Base-by-base conservation (phyloP, 35 echinoderm and acorn worm genomes). In the Apostichopus japonicus region DNA sequence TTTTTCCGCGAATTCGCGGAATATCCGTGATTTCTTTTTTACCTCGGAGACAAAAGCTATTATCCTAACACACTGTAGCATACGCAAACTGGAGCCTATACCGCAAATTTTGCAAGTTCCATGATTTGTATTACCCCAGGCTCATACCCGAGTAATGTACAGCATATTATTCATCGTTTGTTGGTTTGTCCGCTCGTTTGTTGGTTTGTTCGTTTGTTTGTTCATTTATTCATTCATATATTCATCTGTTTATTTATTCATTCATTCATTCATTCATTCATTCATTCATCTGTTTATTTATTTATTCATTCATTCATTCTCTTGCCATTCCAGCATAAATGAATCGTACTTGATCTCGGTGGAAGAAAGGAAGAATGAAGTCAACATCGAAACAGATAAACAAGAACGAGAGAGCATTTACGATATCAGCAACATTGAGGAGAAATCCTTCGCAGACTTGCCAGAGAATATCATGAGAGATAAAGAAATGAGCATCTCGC, bases 281-380 rank as follows among this genome's bases (percentile, higher is more conserved):
- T 6, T 11, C 0, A 44, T 44, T 44, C 33, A 44, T 44, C 14
- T 80, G 13, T 80, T 52, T 80, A 77, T 23, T 77, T 77, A 77
- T 4, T 44, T 3, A 44, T 44, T 44, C 33, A 44, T 44, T 44
- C 33, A 14, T 6, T 11, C 0, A 52, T 53, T 1, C 9, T 80
- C 2, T 80, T 80, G 71, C 19, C 33, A 1, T 9, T 89, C 0
- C 63, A 89, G 86, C 86, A 89, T 89, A 10, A 63, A 89, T 54
- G 62, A 54, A 33, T 72, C 86, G 0, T 89, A 89, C 67, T 2
- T 89, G 61, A 33, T 73, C 13, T 89, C 86, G 1, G 86, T 72
- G 4, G 62, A 89, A 72, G 86, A 72, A 52, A 67, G 86, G 33
- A 17, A 51, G 25, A 11, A 89, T 5, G 23, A 73, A 13, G 72